phyloP scores from a whole-genome alignment of 2,888 invertebrate genomes.

The Corbicula japonica region DNA sequence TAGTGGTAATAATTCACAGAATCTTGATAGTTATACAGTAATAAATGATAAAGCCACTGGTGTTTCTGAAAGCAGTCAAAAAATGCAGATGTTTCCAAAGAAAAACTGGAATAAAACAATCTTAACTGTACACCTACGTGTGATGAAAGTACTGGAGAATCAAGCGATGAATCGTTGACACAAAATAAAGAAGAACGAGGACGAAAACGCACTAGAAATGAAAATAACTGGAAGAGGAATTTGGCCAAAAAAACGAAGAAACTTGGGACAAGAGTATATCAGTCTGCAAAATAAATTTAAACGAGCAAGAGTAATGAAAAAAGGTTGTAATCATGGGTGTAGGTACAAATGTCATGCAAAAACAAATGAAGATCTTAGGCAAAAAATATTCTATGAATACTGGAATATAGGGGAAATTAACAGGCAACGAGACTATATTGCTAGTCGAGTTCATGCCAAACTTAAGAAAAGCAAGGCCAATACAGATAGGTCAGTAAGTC shows the following conservation, averaged over 20 bases:
- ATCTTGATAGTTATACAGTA: not conserved
- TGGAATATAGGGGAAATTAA: not conserved
- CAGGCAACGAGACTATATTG: not conserved
- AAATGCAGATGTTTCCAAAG: not conserved
- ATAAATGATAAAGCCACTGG: not conserved
- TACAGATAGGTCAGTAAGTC: not conserved
- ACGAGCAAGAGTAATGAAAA: not conserved
- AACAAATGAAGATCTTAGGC: not conserved
- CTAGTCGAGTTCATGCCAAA: not conserved
- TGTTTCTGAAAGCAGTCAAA: not conserved
- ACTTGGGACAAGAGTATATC: not conserved
- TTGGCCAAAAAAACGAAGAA: constrained; percentile 8
- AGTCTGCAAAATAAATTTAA: not conserved
- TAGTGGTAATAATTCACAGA: not conserved
- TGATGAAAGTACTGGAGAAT: not conserved
- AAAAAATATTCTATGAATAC: not conserved
- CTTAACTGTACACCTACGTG: not conserved
- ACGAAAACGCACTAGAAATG: not conserved
- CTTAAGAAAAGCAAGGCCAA: not conserved
- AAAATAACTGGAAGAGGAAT: constrained; percentile 6
- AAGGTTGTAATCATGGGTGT: constrained; percentile 32
- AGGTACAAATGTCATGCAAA: not conserved
- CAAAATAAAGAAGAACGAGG: not conserved
- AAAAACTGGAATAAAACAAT: not conserved
- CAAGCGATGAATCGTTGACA: no score